Evolutionary conservation across 2,888 invertebrate species (phyloP).

Genomic region (Andrena flavipes): DNA sequence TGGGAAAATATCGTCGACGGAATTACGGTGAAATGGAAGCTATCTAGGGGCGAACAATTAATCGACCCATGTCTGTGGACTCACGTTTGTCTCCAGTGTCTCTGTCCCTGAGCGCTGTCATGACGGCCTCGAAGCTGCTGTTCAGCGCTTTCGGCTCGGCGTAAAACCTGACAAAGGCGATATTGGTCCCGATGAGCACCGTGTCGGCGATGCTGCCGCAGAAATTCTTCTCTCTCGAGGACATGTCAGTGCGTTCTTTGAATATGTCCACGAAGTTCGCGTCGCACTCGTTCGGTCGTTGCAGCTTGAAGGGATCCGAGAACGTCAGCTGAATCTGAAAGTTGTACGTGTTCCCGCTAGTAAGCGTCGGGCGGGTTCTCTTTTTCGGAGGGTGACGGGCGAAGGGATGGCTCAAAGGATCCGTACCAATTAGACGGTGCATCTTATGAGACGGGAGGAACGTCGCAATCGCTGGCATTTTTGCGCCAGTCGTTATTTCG

Average conservation of each 20-base stretch:
- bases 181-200: conserved; percentile 88
- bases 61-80: conserved; percentile 57
- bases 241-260: conserved; percentile 88
- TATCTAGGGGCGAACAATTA: conserved; percentile 40
- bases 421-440: conserved; percentile 36
- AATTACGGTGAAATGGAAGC: background rate
- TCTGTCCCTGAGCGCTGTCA: conserved; percentile 90
- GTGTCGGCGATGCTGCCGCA: conserved; percentile 95
- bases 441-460: background rate
- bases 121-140: conserved; percentile 90
- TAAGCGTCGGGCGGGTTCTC: background rate
- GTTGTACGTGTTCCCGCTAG: conserved; percentile 31
- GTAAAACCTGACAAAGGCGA: conserved; percentile 91
- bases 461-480: conserved; percentile 11
- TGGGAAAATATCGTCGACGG: conserved; percentile 11
- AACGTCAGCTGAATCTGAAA: conserved; percentile 90
- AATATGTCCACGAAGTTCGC: conserved; percentile 92
- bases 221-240: conserved; percentile 89
- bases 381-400: background rate
- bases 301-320: conserved; percentile 87
- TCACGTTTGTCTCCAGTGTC: conserved; percentile 85
- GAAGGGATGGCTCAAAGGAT: conserved; percentile 19
- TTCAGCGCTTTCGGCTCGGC: conserved; percentile 88
- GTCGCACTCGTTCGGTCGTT: conserved; percentile 92
- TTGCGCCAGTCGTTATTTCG: conserved; percentile 10